Conservation (phyloP, 2,888 invertebrate genomes). For the Hartigia nigra region DNA sequence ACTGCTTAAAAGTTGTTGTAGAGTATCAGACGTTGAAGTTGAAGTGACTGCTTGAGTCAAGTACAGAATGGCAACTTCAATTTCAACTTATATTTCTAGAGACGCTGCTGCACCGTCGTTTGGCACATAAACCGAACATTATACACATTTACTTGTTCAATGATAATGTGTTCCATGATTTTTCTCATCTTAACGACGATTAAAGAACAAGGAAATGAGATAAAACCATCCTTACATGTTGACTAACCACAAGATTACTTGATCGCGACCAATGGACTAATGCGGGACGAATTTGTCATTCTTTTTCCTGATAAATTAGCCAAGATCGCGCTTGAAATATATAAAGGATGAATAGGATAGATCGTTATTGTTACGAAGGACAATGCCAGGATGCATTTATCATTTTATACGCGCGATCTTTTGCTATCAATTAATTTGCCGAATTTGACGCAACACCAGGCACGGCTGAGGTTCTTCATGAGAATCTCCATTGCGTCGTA, state of each 20-base stretch:
- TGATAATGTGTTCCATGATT: neutral
- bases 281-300: constrained; percentile 32
- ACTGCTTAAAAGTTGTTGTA: constrained; percentile 47
- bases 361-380: neutral
- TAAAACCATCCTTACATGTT: neutral
- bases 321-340: neutral
- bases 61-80: constrained; percentile 42
- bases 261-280: constrained; percentile 1
- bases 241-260: neutral
- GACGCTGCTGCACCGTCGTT: constrained; percentile 32
- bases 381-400: neutral
- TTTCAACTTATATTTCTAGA: constrained; percentile 17
- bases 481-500: neutral
- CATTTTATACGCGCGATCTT: neutral
- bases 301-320: constrained; percentile 9
- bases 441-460: neutral
- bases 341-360: neutral
- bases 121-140: constrained; percentile 43
- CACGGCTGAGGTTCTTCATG: neutral
- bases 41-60: constrained; percentile 1
- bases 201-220: neutral
- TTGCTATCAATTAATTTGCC: neutral
- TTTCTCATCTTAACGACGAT: neutral
- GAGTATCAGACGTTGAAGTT: constrained; percentile 36
- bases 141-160: neutral